phyloP scores from a whole-genome alignment of 2,113 vertebrate genomes.

The Apodemus sylvaticus region DNA sequence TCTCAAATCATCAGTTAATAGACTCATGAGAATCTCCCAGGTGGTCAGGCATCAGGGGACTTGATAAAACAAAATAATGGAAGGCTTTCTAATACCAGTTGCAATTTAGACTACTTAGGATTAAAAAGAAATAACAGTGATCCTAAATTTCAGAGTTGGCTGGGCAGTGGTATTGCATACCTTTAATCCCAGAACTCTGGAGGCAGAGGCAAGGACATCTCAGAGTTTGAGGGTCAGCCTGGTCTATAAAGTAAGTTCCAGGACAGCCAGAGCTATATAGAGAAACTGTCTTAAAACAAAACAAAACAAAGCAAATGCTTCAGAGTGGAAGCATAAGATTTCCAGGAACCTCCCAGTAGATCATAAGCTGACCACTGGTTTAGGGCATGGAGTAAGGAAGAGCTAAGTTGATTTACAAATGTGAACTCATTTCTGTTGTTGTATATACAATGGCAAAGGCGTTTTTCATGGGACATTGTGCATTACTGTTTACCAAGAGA shows the following conservation, averaged over 20 bases:
- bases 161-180: not conserved
- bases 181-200: not conserved
- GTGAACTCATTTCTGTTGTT: not conserved
- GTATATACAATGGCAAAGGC: not conserved
- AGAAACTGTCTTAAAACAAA: not conserved
- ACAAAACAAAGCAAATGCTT: no score
- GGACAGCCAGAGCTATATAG: not conserved
- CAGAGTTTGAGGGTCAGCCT: not conserved
- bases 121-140: slow-evolving; percentile 5
- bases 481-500: not conserved
- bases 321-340: not conserved
- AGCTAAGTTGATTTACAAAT: not conserved
- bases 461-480: not conserved
- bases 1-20: not conserved
- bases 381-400: not conserved
- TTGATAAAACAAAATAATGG: not conserved
- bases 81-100: not conserved
- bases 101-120: not conserved
- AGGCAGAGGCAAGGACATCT: not conserved
- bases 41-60: not conserved
- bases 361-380: not conserved
- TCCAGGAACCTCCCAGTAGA: not conserved
- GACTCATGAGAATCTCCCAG: not conserved
- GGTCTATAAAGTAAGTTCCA: not conserved
- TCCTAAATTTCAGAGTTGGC: not conserved